Evolutionary conservation across 2,888 invertebrate genomes (phyloP), one percentile per base, ranked within the genome.

Genomic region (Synanthedon formicaeformis): DNA sequence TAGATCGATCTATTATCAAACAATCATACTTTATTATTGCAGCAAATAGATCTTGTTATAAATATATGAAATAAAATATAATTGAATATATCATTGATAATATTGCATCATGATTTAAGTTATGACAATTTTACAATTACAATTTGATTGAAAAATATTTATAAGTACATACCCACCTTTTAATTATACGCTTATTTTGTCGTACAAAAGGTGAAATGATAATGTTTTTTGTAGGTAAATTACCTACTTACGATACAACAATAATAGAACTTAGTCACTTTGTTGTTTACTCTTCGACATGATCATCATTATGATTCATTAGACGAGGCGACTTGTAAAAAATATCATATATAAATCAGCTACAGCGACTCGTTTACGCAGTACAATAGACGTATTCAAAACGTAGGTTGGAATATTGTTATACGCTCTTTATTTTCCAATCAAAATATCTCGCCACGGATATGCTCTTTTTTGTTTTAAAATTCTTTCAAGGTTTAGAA

Each of bases 371-470:
- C 34, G 14, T 45, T 45, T 45, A 45, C 14, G 14, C 14, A n/a
- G 8, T 45, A 45, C 45, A 45, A 45, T 45, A 45, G 45, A 14
- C 8, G 13, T 14, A 45, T 45, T 45, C 45, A 45, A 45, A n/a
- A 45, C 48, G 48, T 14, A 48, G 16, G 16, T 16, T 18, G 27
- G 50, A 49, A 49, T 49, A 49, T 85, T 73, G 82, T 67, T 45
- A 45, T 58, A 77, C 78, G 82, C 69, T 74, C 77, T 79, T 85
- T 86, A 86, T 84, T 85, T 84, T 87, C 69, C 83, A 83, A 87
- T 87, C 83, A 81, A 84, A 81, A 81, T 79, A 76, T 72, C 75
- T 79, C 74, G 73, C 69, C 73, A 73, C 78, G 81, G 83, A 82
- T 82, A 69, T 71, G 60, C 64, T 61, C 62, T 69, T 70, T 74